Percentiles rank a stretch among this genome's conserved stretches.
These are phyloP conservation scores for Apis dorsata DNA, from an alignment of 1,140 invertebrate species.

Conservation along the genomic window DNA sequence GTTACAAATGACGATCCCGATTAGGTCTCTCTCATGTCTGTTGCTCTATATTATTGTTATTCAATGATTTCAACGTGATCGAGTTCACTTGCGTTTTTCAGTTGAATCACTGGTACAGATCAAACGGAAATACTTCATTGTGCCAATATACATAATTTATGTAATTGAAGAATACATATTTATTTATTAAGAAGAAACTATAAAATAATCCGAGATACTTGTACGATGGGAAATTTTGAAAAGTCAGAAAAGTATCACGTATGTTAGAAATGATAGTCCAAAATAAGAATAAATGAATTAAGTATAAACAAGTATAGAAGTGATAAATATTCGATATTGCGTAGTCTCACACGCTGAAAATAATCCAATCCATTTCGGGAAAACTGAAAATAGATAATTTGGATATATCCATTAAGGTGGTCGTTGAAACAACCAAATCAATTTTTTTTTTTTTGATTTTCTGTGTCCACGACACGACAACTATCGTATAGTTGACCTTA, in stretches of 20 bases:
- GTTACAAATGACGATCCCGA: constrained; percentile 56
- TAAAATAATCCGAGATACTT: neutral
- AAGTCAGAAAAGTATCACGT: too few relatives aligned
- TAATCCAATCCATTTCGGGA: constrained; percentile 17
- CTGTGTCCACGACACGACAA: neutral
- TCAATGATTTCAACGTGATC: neutral
- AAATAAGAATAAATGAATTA: neutral
- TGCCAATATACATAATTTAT: neutral
- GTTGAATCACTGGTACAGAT: neutral
- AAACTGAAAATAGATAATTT: neutral
- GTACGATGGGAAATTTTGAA: neutral
- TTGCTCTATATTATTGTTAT: neutral
- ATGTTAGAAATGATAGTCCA: neutral
- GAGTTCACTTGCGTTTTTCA: neutral
- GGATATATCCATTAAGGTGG: constrained; percentile 18
- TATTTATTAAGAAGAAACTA: neutral
- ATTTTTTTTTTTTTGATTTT: constrained; percentile 22
- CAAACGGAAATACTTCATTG: neutral
- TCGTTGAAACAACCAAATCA: neutral
- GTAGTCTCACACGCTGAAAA: constrained; percentile 34
- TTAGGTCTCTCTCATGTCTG: constrained; percentile 30
- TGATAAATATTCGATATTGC: constrained; percentile 30
- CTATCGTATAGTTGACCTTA: constrained; percentile 54
- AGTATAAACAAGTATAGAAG: constrained; percentile 14
- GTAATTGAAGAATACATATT: neutral